Percentiles rank a stretch among this genome's conserved stretches.
Evolutionary conservation across 2,797 vertebrate species (phyloP).

Genomic region (Spondyliosoma cantharus): DNA sequence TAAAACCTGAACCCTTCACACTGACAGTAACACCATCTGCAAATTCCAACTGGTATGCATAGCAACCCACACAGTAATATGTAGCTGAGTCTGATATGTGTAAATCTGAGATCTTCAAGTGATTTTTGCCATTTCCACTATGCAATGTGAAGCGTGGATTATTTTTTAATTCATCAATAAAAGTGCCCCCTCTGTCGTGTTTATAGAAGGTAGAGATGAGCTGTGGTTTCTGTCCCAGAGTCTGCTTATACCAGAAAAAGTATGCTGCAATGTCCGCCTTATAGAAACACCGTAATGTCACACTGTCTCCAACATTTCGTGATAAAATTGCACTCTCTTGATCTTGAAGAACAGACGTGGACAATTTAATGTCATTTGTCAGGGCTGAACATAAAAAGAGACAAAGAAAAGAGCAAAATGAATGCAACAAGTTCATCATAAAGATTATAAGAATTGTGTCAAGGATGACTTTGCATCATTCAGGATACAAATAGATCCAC

Average conservation of each 20-base stretch:
- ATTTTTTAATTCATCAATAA: conserved; percentile 35
- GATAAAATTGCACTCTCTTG: conserved; percentile 21
- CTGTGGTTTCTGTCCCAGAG: conserved; percentile 35
- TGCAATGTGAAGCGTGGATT: conserved; percentile 35
- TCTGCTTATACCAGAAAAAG: conserved; percentile 57
- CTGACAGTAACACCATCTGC: conserved; percentile 7
- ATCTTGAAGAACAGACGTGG: background rate
- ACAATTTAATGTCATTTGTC: background rate
- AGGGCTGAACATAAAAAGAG: background rate
- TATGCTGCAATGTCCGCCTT: background rate
- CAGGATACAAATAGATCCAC: background rate
- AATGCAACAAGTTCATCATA: background rate
- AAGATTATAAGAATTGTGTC: background rate
- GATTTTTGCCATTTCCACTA: background rate
- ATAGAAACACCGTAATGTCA: conserved; percentile 54
- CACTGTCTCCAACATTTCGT: conserved; percentile 22
- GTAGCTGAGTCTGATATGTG: conserved; percentile 42
- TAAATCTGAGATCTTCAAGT: conserved; percentile 50
- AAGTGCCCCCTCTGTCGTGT: rapidly evolving
- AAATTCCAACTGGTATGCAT: conserved; percentile 6
- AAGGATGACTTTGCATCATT: background rate
- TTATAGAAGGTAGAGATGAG: conserved; percentile 34
- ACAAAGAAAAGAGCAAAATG: background rate
- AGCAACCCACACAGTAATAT: conserved; percentile 43
- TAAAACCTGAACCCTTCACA: conserved; percentile 21